Conservation (phyloP, 2,797 vertebrate genomes). For the Melanotaenia pygmaea region DNA sequence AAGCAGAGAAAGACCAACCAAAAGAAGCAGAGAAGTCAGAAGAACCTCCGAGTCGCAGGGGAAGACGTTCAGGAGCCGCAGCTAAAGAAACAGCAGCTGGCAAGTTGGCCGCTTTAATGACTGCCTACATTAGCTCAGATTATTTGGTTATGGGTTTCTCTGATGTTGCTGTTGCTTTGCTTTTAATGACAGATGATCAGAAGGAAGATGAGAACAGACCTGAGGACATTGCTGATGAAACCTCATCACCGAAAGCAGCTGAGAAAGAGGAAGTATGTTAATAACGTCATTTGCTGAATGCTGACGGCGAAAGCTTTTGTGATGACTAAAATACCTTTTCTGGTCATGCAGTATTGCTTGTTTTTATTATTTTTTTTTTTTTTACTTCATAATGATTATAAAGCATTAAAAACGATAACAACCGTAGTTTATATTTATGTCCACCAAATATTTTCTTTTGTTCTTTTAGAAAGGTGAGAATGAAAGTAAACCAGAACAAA, state of each 20-base stretch:
- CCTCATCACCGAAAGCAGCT: not conserved
- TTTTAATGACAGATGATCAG: conserved; percentile 43
- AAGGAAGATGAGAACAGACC: conserved; percentile 36
- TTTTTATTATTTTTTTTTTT: not conserved
- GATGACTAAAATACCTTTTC: not conserved
- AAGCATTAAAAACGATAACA: not conserved
- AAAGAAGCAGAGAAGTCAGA: conserved; percentile 55
- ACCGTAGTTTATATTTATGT: not conserved
- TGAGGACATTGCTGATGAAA: conserved; percentile 13
- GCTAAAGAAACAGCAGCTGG: conserved; percentile 57
- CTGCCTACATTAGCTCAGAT: not conserved
- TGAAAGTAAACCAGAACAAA: conserved; percentile 52
- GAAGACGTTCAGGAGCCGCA: conserved; percentile 55
- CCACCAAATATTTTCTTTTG: conserved; percentile 24
- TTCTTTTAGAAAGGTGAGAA: conserved; percentile 69
- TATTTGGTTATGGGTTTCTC: not conserved
- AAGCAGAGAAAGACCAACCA: conserved; percentile 52
- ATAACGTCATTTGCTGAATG: not conserved
- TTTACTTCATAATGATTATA: not conserved
- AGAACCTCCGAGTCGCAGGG: conserved; percentile 46
- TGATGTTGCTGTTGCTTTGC: not conserved
- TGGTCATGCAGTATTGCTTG: not conserved
- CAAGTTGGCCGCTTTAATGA: conserved; percentile 17
- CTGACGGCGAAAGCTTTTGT: not conserved
- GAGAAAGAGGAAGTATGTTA: conserved; percentile 51